A percentile compares a stretch with the other conserved stretches of the same genome.
Evolutionary conservation across 2,888 invertebrate genomes (phyloP).

Genomic region (Scotopteryx bipunctaria): DNA sequence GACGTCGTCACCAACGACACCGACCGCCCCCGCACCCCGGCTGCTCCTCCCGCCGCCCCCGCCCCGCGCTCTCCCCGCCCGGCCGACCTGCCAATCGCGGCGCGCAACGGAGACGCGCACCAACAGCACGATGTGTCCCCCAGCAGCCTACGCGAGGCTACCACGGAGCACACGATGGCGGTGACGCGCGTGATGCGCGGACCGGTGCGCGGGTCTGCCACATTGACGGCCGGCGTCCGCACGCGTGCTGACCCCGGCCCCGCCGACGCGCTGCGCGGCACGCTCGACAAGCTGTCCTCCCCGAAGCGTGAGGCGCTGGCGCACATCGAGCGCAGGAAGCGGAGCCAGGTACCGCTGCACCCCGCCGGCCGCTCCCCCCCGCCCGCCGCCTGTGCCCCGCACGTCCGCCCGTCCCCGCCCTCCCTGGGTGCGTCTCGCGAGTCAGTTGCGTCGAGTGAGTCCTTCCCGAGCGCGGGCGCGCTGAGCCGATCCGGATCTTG

Average conservation of each 20-base stretch:
- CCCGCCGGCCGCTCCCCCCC: slow-evolving; percentile 55
- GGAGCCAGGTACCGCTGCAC: slow-evolving; percentile 63
- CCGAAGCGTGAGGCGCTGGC: slow-evolving; percentile 59
- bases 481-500: slow-evolving; percentile 89
- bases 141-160: slow-evolving; percentile 59
- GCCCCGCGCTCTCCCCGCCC: slow-evolving; percentile 41
- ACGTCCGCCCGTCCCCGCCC: slow-evolving; percentile 48
- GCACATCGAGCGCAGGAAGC: slow-evolving; percentile 57
- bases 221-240: slow-evolving; percentile 83
- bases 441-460: slow-evolving; percentile 63
- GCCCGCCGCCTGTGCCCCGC: slow-evolving; percentile 58
- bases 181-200: slow-evolving; percentile 89
- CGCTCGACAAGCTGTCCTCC: slow-evolving; percentile 79
- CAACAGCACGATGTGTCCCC: slow-evolving; percentile 23
- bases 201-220: slow-evolving; percentile 88
- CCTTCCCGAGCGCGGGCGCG: slow-evolving; percentile 54
- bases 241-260: slow-evolving; percentile 77
- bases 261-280: slow-evolving; percentile 74
- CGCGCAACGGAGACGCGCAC: slow-evolving; percentile 48
- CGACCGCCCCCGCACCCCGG: slow-evolving; percentile 44
- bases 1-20: slow-evolving; percentile 76
- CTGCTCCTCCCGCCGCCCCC: slow-evolving; percentile 38
- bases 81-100: slow-evolving; percentile 43
- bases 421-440: slow-evolving; percentile 64
- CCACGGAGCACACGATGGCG: slow-evolving; percentile 85